Percentiles rank a stretch among this genome's conserved stretches.
phyloP scores from a whole-genome alignment of 2,888 invertebrate species.

The Lacanobia oleracea region DNA sequence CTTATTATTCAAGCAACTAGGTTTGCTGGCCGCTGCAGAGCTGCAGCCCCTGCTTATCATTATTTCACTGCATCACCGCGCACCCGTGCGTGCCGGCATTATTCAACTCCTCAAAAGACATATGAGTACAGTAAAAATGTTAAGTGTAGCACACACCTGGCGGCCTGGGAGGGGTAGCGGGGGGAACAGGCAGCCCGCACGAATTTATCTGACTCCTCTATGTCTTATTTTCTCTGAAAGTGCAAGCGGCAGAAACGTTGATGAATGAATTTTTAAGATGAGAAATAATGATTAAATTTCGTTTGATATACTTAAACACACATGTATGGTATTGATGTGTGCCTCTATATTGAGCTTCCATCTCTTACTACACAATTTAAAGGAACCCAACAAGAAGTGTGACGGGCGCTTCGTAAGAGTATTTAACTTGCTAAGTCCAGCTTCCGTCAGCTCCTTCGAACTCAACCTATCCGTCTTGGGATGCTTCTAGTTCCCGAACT shows the following conservation, averaged over 20 bases:
- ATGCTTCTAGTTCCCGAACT: too few relatives aligned
- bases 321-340: too few relatives aligned
- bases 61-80: slow-evolving; percentile 29
- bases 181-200: background rate
- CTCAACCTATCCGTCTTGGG: too few relatives aligned
- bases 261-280: too few relatives aligned
- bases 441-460: too few relatives aligned
- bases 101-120: slow-evolving; percentile 21
- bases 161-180: background rate
- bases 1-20: slow-evolving; percentile 18
- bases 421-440: too few relatives aligned
- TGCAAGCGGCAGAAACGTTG: background rate
- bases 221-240: background rate
- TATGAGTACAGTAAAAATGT: slow-evolving; percentile 1
- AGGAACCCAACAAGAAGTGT: too few relatives aligned
- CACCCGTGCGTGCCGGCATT: slow-evolving; percentile 13
- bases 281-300: too few relatives aligned
- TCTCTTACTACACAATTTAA: too few relatives aligned
- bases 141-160: background rate
- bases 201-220: background rate
- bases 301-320: too few relatives aligned
- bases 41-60: slow-evolving; percentile 37
- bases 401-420: too few relatives aligned
- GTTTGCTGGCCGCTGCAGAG: slow-evolving; percentile 21
- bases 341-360: too few relatives aligned